These are phyloP conservation scores for Chrysina gloriosa DNA, from an alignment of 2,888 invertebrate genomes.

Conservation along the genomic window DNA sequence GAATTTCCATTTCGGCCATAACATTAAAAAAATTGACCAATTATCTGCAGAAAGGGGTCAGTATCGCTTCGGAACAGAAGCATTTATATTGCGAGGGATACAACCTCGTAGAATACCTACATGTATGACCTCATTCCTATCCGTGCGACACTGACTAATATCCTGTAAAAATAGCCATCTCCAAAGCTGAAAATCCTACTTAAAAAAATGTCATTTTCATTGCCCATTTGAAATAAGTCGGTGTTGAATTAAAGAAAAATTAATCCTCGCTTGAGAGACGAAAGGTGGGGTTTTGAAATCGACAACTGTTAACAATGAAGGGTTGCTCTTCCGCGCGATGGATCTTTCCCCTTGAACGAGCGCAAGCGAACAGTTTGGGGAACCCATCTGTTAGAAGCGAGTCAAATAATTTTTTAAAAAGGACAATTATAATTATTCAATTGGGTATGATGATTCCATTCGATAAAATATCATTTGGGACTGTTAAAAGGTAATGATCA, in stretches of 20 bases:
- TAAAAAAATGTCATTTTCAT: neutral
- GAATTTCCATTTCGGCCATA: slow-evolving; percentile 22
- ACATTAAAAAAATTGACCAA: slow-evolving; percentile 22
- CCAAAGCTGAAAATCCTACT: too few species aligned
- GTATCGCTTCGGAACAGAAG: neutral
- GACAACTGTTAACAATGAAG: slow-evolving; percentile 53
- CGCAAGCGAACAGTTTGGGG: slow-evolving; percentile 48
- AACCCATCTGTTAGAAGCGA: slow-evolving; percentile 50
- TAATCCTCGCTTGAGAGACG: slow-evolving; percentile 41
- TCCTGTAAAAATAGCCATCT: slow-evolving; percentile 11
- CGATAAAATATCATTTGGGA: slow-evolving; percentile 4
- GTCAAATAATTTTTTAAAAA: slow-evolving; percentile 18
- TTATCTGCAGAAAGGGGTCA: neutral
- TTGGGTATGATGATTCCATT: slow-evolving; percentile 6
- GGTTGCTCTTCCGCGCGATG: slow-evolving; percentile 54
- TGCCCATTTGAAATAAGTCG: too few species aligned
- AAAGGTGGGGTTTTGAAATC: slow-evolving; percentile 46
- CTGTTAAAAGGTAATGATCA: neutral
- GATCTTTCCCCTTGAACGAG: slow-evolving; percentile 50
- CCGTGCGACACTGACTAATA: slow-evolving; percentile 22
- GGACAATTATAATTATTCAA: slow-evolving; percentile 25
- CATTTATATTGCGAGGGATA: neutral
- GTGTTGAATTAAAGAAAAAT: slow-evolving; percentile 48
- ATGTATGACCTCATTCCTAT: too few species aligned
- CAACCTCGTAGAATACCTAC: too few species aligned